Evolutionary conservation across 2,113 vertebrate genomes (phyloP), one percentile per base, ranked within the genome.

Genomic region (Cisticola juncidis): DNA sequence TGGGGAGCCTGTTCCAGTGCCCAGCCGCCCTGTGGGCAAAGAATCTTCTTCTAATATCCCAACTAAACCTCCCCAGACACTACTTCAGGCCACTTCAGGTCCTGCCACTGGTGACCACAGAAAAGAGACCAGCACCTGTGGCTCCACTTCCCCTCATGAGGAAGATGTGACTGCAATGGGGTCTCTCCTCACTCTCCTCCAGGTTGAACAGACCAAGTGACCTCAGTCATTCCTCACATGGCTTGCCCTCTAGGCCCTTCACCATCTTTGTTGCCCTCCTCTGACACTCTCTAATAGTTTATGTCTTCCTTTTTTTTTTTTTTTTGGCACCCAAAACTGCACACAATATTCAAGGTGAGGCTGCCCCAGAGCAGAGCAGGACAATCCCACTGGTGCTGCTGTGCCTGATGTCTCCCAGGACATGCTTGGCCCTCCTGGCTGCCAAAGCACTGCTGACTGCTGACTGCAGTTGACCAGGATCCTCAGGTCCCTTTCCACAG

Each of bases 391-490:
- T 57, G 42, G 42, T 0, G 4, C 14, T 48, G 82, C 35, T 31
- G 44, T 31, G 20, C 44, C 45, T 36, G 83, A 44, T 36, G 18
- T 57, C 14, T 5, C 31, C 16, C 36, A 68, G 53, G 31, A 44
- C 44, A 58, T 0, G 0, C 0, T 0, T 26, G 21, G 9, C 44
- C 17, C 26, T 58, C 44, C 44, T 35, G 25, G 61, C 53, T 58
- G 21, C 44, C 71, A 50, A 25, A 31, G 25, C 42, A 86, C 61
- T 50, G 53, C 61, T 68, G 44, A 0, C 17, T n/a, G n/a, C n/a
- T n/a, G n/a, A n/a, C n/a, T n/a, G n/a, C n/a, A n/a, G n/a, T 1
- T 0, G 0, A 25, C 25, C 31, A 58, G 60, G 29, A 8, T 1
- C 2, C 5, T 12, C 60, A 58, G 13, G 44, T 6, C 31, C 36